Conservation (phyloP, 2,113 vertebrate genomes). For the Cyrtonyx montezumae region DNA sequence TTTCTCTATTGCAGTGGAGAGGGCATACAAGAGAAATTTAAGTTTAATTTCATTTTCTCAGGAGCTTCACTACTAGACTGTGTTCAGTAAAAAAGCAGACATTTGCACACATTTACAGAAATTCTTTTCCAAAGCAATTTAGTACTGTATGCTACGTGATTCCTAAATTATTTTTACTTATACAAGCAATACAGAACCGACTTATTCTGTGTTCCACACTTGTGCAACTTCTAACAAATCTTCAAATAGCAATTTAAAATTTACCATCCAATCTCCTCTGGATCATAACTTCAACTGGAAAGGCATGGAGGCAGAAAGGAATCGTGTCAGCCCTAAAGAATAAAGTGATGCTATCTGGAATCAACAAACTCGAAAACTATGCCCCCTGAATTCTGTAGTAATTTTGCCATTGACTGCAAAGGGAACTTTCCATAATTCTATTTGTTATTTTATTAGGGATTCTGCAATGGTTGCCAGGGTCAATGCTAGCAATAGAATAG, state of each 20-base stretch:
- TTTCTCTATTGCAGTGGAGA: not conserved
- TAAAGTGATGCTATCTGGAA: not conserved
- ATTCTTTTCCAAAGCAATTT: not conserved
- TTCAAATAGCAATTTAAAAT: not conserved
- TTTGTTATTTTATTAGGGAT: not conserved
- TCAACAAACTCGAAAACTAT: not conserved
- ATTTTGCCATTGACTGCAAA: not conserved
- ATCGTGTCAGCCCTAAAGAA: not conserved
- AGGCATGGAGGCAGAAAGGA: not conserved
- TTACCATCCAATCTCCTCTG: not conserved
- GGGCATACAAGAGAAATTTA: not conserved
- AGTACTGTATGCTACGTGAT: not conserved
- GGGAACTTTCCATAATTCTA: not conserved
- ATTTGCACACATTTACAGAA: not conserved
- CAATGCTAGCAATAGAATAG: not conserved
- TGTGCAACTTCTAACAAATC: not conserved
- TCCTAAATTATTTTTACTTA: not conserved
- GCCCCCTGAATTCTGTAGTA: not conserved
- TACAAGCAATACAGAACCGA: not conserved
- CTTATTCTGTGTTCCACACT: not conserved
- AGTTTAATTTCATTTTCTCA: not conserved
- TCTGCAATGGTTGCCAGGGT: not conserved
- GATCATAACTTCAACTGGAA: rapidly evolving
- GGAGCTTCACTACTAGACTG: not conserved
- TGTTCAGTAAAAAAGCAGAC: not conserved